phyloP scores from a whole-genome alignment of 2,888 invertebrate species.

The Nemoura dubitans region DNA sequence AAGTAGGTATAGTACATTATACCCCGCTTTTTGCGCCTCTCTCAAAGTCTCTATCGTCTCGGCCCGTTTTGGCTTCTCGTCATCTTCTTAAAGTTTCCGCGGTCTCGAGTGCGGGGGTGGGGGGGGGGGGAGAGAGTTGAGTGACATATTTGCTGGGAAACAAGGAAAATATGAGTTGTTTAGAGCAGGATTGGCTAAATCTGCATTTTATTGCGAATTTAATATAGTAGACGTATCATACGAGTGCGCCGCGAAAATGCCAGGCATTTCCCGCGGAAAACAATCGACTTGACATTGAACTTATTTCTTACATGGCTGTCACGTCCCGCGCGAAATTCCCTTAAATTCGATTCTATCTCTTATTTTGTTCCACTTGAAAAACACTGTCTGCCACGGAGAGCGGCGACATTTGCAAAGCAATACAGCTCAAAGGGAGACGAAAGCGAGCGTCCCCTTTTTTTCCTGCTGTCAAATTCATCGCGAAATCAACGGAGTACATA shows the following conservation, averaged over 20 bases:
- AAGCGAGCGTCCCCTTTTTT: neutral
- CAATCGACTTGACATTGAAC: neutral
- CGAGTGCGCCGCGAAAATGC: neutral
- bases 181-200: neutral
- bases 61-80: neutral
- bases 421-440: too few species aligned
- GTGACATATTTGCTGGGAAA: neutral
- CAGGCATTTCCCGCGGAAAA: neutral
- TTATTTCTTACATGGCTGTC: neutral
- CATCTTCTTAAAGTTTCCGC: neutral
- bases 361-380: neutral
- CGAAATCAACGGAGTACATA: neutral
- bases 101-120: neutral
- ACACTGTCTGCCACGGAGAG: neutral
- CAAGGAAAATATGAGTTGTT: neutral
- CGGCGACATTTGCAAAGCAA: too few species aligned
- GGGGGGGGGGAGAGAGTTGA: neutral
- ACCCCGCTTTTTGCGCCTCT: neutral
- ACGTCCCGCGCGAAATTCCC: neutral
- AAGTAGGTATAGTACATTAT: neutral
- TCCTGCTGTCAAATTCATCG: neutral
- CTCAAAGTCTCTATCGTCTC: neutral
- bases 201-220: constrained; percentile 12
- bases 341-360: neutral
- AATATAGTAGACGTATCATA: neutral